Conservation (phyloP, 2,113 vertebrate genomes). For the Tichodroma muraria region DNA sequence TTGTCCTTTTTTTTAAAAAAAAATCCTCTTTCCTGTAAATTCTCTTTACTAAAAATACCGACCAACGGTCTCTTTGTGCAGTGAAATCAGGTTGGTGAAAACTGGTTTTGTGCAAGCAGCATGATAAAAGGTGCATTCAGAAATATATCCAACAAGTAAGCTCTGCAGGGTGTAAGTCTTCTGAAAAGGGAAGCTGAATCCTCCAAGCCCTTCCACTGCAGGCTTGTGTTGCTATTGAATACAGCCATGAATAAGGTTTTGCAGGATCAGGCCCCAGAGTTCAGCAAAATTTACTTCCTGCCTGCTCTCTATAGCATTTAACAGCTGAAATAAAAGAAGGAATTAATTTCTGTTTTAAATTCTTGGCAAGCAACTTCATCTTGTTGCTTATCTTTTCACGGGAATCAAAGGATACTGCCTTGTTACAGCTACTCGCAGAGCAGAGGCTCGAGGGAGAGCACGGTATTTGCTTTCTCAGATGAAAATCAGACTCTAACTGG, state of each 20-base stretch:
- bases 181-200: slow-evolving; percentile 46
- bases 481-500: neutral
- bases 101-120: slow-evolving; percentile 38
- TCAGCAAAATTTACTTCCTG: slow-evolving; percentile 48
- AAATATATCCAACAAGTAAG: slow-evolving; percentile 47
- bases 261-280: slow-evolving; percentile 30
- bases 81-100: slow-evolving; percentile 40
- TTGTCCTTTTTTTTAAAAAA: neutral
- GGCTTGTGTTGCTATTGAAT: slow-evolving; percentile 19
- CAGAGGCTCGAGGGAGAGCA: slow-evolving; percentile 10
- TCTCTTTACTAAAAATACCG: slow-evolving; percentile 38
- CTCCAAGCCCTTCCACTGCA: slow-evolving; percentile 22
- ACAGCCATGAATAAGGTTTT: slow-evolving; percentile 17
- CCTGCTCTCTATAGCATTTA: slow-evolving; percentile 15
- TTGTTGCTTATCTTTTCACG: slow-evolving; percentile 47
- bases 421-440: neutral
- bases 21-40: slow-evolving; percentile 7
- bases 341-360: slow-evolving; percentile 51
- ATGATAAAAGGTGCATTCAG: slow-evolving; percentile 57
- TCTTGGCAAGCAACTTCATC: slow-evolving; percentile 43
- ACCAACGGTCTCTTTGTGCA: neutral
- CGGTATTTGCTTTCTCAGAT: slow-evolving; percentile 58
- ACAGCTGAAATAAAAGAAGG: neutral
- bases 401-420: slow-evolving; percentile 11
- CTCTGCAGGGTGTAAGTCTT: slow-evolving; percentile 45